Evolutionary conservation across 2,113 vertebrate genomes (phyloP), one percentile per base, ranked within the genome.

Genomic region (Panthera tigris): DNA sequence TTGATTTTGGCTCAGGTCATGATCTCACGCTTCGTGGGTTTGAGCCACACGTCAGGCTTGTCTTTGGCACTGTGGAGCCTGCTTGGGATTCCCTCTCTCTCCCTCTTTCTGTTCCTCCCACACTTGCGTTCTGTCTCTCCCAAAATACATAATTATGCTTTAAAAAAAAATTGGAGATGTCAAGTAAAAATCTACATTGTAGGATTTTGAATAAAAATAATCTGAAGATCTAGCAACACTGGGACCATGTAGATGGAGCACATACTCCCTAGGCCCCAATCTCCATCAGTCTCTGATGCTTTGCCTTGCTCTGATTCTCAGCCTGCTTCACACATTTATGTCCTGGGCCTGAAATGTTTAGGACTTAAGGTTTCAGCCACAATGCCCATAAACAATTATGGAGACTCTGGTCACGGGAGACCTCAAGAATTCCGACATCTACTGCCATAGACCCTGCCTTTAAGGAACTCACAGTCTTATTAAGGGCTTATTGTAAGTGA

Each of bases 401-500:
- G 69, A 80, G 63, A 61, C 71, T 69, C 50, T 36, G 33, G 25
- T 33, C 5, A 15, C 4, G 14, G 13, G 48, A 68, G 31, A 31
- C 33, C 95, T n/a, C 45, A 15, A 79, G 74, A 61, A 68, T 31
- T 7, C 29, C 45, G 68, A 82, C 33, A 66, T 25, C 68, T 50
- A 48, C 39, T 52, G 65, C 25, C 23, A 27, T 25, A 39, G 36
- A 66, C n/a, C 76, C 50, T 96, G 92, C 94, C 92, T 92, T 94
- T 80, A 91, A 94, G 94, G 97, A 94, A 90, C 94, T 85, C 92
- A 79, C 61, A 10, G 61, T 95, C 95, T 94, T 89, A 90, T 95
- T 93, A 97, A 85, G 71, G 71, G 57, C 57, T 96, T 94, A 92
- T 96, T 97, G 61, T 96, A 97, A 97, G 95, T 63, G 93, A 98